Evolutionary conservation across 30 jellyfish, hydroid and myxozoan genomes (phyloP).

Genomic region (Cassiopea xamachana): DNA sequence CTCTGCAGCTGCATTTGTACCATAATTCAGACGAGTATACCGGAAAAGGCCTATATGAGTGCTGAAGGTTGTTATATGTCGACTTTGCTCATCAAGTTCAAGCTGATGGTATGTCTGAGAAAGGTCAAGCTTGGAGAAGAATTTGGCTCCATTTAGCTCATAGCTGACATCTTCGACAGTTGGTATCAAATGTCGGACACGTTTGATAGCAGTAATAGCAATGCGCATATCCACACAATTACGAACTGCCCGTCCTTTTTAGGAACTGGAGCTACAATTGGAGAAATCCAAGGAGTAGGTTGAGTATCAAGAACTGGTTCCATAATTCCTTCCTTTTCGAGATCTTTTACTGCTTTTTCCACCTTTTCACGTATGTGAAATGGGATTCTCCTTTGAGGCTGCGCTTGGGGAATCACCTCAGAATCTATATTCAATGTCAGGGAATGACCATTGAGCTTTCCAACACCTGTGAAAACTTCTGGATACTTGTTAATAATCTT

Average conservation of each 20-base stretch:
- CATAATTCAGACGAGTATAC: no score
- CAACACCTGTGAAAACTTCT: slow-evolving; percentile 36
- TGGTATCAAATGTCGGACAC: slow-evolving; percentile 55
- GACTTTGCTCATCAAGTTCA: no score
- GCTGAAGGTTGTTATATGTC: no score
- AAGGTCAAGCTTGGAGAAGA: slow-evolving; percentile 34
- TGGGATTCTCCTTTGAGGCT: slow-evolving; percentile 60
- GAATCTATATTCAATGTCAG: slow-evolving; percentile 26
- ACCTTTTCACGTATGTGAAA: slow-evolving; percentile 68
- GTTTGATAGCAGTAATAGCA: slow-evolving; percentile 63
- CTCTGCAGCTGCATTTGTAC: no score
- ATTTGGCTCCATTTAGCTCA: slow-evolving; percentile 45
- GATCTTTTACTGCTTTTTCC: slow-evolving; percentile 34
- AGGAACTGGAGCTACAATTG: slow-evolving; percentile 64
- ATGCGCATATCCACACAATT: slow-evolving; percentile 80
- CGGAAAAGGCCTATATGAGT: no score
- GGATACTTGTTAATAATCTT: slow-evolving; percentile 9
- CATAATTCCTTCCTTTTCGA: slow-evolving; percentile 59
- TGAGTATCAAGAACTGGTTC: slow-evolving; percentile 59
- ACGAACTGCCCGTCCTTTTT: slow-evolving; percentile 67
- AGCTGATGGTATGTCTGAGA: slow-evolving; percentile 32
- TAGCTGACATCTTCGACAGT: slow-evolving; percentile 30
- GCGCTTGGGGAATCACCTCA: slow-evolving; percentile 28
- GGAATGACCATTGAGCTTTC: slow-evolving; percentile 1
- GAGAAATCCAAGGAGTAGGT: slow-evolving; percentile 70